Conservation (phyloP, 1,140 invertebrate species). For the Euura lappo region DNA sequence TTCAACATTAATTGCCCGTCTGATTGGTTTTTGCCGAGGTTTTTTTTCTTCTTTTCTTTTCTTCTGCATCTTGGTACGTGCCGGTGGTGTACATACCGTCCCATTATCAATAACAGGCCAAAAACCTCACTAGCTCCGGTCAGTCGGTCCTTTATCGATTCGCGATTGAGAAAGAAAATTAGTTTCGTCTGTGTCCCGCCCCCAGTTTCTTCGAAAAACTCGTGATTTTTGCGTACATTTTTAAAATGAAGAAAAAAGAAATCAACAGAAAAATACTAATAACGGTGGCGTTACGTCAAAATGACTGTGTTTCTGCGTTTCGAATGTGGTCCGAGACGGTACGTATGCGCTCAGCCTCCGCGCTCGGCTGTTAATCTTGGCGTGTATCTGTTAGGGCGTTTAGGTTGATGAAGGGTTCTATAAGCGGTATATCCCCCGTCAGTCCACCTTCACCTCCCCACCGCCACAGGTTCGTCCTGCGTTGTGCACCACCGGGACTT, state of each 20-base stretch:
- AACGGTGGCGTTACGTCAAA: not conserved
- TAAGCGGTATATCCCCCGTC: constrained; percentile 42
- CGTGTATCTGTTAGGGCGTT: constrained; percentile 50
- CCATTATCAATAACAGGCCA: no score
- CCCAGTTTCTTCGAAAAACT: not conserved
- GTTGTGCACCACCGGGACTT: not conserved
- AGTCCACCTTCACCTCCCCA: constrained; percentile 16
- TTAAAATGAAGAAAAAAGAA: not conserved
- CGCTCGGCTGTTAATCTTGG: constrained; percentile 41
- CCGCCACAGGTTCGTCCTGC: not conserved
- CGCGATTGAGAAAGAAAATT: not conserved
- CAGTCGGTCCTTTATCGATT: no score
- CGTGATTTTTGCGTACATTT: not conserved
- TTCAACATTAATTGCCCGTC: no score
- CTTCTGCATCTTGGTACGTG: no score
- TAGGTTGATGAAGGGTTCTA: constrained; percentile 60
- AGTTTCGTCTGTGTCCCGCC: not conserved
- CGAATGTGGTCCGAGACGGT: not conserved
- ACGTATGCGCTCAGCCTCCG: constrained; percentile 19
- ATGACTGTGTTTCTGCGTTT: not conserved
- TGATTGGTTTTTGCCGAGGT: no score
- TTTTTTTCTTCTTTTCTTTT: no score
- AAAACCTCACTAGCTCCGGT: no score
- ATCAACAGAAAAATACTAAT: not conserved
- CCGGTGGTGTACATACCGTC: no score